Evolutionary conservation across 1,140 invertebrate genomes (phyloP), one percentile per base, ranked within the genome.

Genomic region (Lepidurus packardi): DNA sequence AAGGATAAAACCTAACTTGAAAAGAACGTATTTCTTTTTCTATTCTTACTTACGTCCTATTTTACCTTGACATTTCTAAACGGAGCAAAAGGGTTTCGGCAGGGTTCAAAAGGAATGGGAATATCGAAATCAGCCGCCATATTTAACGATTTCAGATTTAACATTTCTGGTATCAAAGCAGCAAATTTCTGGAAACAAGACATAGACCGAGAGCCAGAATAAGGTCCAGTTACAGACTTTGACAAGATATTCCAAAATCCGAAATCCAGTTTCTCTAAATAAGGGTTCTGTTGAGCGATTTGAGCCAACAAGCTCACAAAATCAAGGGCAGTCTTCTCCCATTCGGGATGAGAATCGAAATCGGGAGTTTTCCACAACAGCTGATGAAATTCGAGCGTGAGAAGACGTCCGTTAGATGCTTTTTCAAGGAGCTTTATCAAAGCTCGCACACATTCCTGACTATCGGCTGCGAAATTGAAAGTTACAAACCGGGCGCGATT

Each of bases 21-120:
- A 65, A 65, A 65, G 2, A 34, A 34, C 34, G 34, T 34, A 34
- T 34, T 34, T 34, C 1, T 34, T 34, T 34, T 34, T 7, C 1
- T 0, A 47, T 16, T 47, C 16, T 47, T 11, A 47, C 6, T 10
- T 10, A 11, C 45, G 10, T 47, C 1, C 0, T 47, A 10, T 11
- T 65, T 65, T 65, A 65, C 53, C 53, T 65, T 65, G 16, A 65
- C 53, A n/a, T 65, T n/a, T 65, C 53, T 65, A 21, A 65, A 65
- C 16, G 53, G 7, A n/a, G 8, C 16, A 65, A 65, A 65, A 9
- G 53, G n/a, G 21, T 21, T 65, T 65, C 53, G 16, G 6, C 16
- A 16, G 7, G 53, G 21, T n/a, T 21, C 21, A 16, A 9, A 21
- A 0, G 53, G 53, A 65, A 65, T 65, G 53, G 53, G 16, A 65